Base-by-base conservation (phyloP, 2,797 vertebrate species). In the Myotis findleyi region DNA sequence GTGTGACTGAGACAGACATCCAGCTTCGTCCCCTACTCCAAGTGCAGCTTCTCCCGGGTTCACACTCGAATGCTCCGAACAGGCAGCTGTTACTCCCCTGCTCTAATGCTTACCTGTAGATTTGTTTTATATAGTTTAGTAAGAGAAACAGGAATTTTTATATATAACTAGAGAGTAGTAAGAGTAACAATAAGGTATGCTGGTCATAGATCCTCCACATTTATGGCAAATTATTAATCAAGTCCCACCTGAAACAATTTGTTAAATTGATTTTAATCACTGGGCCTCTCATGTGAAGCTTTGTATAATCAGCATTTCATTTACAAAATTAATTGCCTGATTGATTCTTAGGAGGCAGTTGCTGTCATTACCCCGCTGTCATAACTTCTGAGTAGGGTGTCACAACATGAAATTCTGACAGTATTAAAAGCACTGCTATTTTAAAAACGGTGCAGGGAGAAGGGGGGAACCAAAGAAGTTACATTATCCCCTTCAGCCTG, bases 231-330 rank as follows among this genome's bases (percentile, higher is more conserved):
- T 98, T 98, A 98, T 98, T 99, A 99, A 98, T 99, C 98, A 99
- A 98, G 98, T 98, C 98, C 98, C 98, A 99, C 98, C 98, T 99
- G 98, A 98, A 99, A 99, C 98, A 98, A 99, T 99, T 98, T 99
- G 99, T 98, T 98, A 99, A 99, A 99, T 99, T 99, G 99, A 99
- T 99, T 99, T 98, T 99, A 99, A 99, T 99, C 99, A 99, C 99
- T 98, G 98, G 99, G 99, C 99, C 99, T 99, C 97, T 99, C 98
- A 98, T 98, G 98, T 99, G 98, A 98, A 98, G 98, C 98, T 99
- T 99, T 99, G 99, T 99, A 99, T 99, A 99, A 99, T 99, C 99
- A 99, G 99, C 99, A 98, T 99, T 99, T 99, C 99, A 99, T 99
- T 99, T 99, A 99, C 99, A 98, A 99, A 99, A 99, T 99, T 99